Conservation (phyloP, 2,888 invertebrate genomes). For the Pseudococcus longispinus region DNA sequence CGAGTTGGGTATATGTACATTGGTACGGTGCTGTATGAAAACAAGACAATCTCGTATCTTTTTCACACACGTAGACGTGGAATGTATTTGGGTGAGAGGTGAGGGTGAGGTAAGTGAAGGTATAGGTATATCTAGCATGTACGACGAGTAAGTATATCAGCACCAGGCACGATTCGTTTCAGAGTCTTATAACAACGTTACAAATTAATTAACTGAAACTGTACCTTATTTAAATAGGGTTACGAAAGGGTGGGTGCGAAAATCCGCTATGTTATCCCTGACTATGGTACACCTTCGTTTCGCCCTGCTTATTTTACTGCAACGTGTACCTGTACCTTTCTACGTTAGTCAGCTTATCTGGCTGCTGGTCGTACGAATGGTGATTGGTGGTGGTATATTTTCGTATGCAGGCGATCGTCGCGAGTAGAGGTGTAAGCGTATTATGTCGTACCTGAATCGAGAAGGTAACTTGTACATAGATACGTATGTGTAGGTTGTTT, state of each 20-base stretch:
- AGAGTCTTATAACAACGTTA: not conserved
- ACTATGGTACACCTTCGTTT: not conserved
- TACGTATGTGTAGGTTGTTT: not conserved
- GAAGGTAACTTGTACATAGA: not conserved
- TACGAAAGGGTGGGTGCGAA: not conserved
- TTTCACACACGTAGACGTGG: not conserved
- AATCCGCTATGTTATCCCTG: conserved; percentile 16
- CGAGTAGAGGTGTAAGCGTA: not conserved
- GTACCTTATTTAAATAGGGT: conserved; percentile 6
- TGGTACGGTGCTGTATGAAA: not conserved
- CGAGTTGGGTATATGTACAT: too few species aligned
- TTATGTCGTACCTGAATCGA: not conserved
- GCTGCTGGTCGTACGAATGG: not conserved
- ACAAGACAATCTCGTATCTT: not conserved
- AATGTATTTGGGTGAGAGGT: not conserved
- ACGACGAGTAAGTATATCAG: not conserved
- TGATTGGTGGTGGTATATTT: not conserved
- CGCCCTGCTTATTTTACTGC: not conserved
- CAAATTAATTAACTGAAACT: conserved; percentile 6
- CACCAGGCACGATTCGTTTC: not conserved
- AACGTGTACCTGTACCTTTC: not conserved
- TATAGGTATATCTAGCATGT: not conserved
- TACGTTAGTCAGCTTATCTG: not conserved
- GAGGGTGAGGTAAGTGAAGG: not conserved
- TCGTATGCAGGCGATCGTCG: not conserved